Evolutionary conservation across 2,797 vertebrate genomes (phyloP).

Genomic region (Myotis planiceps): DNA sequence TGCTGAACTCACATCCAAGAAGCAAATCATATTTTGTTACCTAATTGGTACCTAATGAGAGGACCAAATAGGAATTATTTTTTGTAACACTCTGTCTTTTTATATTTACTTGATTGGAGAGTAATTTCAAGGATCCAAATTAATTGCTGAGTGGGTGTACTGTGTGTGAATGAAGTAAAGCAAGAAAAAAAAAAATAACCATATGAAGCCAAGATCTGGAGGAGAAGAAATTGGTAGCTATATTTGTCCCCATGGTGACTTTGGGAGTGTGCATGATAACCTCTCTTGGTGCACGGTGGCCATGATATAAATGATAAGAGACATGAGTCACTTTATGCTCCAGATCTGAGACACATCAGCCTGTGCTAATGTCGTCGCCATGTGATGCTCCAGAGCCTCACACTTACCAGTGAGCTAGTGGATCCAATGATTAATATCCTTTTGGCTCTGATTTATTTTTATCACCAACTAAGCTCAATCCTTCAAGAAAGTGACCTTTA

Average conservation of each 20-base stretch:
- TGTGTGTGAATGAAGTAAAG: constrained; percentile 10
- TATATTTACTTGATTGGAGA: not conserved
- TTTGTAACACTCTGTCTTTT: constrained; percentile 40
- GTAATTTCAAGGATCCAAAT: constrained; percentile 39
- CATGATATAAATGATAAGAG: not conserved
- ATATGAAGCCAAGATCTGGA: not conserved
- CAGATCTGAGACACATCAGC: not conserved
- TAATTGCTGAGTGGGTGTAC: constrained; percentile 35
- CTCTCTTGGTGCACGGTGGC: not conserved
- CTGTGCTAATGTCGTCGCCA: not conserved
- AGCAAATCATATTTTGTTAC: not conserved
- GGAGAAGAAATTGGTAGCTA: not conserved
- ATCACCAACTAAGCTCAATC: not conserved
- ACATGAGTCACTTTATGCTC: not conserved
- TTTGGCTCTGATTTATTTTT: not conserved
- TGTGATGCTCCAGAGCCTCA: not conserved
- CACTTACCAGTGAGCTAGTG: not conserved
- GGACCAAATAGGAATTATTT: not conserved
- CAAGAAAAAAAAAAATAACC: not conserved
- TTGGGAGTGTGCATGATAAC: not conserved
- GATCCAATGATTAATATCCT: not conserved
- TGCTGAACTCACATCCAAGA: not conserved
- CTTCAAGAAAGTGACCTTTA: not conserved
- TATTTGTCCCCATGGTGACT: not conserved
- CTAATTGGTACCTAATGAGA: not conserved